Base-by-base conservation (phyloP, 1,140 invertebrate genomes). In the Drosophila fuyamai region DNA sequence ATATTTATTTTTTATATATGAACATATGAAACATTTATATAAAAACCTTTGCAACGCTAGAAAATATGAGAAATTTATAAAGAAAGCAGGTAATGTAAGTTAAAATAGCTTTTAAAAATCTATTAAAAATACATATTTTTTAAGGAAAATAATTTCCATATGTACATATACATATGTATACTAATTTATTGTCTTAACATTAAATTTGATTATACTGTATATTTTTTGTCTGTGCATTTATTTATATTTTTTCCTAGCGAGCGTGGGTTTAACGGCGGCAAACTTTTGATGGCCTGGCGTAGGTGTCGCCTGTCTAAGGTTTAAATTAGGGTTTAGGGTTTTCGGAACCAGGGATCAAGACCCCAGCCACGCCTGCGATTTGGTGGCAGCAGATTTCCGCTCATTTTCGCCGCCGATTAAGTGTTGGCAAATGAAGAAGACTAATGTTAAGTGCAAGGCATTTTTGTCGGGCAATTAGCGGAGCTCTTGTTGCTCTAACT, bases 391-490 rank as follows among this genome's bases (percentile, higher is more conserved):
- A 23, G 55, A 60, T 41, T 54, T 57, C 65, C 51, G 57, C 57
- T 53, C 46, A 57, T 76, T 75, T 50, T 40, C 16, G 10, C 36
- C 36, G 32, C 12, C 62, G 61, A 76, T 76, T 76, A 75, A 75
- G 74, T 75, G 71, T 58, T 79, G 73, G 61, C 57, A 57, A 82
- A 86, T 83, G 76, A 83, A 79, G 79, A 86, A 79, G 83, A 86
- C 83, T 65, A 86, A 83, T 82, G 79, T 76, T 83, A 88, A 88
- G 79, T 83, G 83, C 76, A 76, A 74, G 75, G 83, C 83, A 83
- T 88, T 86, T 86, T 85, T 76, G 81, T 77, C 66, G 81, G 84
- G 84, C 82, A 85, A 85, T 85, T 85, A 85, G 82, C 70, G 75
- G 46, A 50, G 50, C 36, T 75, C 46, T 60, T 78, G 79, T 62